phyloP scores from a whole-genome alignment of 2,888 invertebrate species.

The Toxonevra muliebris region DNA sequence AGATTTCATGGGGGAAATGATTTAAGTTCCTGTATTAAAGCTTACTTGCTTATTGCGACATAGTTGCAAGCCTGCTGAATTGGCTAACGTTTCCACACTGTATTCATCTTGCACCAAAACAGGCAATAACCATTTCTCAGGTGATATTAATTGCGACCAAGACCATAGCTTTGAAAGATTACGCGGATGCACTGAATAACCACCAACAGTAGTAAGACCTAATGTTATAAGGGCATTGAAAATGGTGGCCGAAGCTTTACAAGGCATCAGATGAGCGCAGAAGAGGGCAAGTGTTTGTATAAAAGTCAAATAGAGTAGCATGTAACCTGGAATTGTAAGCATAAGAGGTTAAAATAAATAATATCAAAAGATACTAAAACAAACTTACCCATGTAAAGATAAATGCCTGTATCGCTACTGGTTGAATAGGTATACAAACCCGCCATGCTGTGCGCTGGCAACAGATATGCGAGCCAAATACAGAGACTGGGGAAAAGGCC shows the following conservation, averaged over 20 bases:
- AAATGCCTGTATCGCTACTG: constrained; percentile 75
- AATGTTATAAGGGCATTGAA: constrained; percentile 71
- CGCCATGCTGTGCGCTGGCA: constrained; percentile 90
- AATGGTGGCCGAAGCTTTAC: constrained; percentile 72
- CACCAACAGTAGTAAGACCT: constrained; percentile 72
- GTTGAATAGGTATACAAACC: constrained; percentile 79
- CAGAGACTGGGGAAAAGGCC: constrained; percentile 81
- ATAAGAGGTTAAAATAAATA: not conserved
- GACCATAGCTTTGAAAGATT: constrained; percentile 74
- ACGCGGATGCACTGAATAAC: constrained; percentile 74
- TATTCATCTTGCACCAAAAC: constrained; percentile 75
- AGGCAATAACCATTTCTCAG: constrained; percentile 77
- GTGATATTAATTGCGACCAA: constrained; percentile 77
- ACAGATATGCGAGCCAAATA: constrained; percentile 84
- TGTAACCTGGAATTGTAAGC: constrained; percentile 68
- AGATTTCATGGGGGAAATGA: not conserved
- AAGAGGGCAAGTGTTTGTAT: constrained; percentile 76
- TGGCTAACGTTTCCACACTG: constrained; percentile 71
- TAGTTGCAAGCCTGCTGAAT: constrained; percentile 66
- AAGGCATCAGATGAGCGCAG: constrained; percentile 73
- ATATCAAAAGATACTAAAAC: not conserved
- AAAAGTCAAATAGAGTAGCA: constrained; percentile 75
- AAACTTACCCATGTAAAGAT: constrained; percentile 74
- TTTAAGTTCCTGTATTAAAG: not conserved
- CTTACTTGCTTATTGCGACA: constrained; percentile 79